Evolutionary conservation across 1,140 invertebrate genomes (phyloP).

Genomic region (Muscidifurax raptorellus): DNA sequence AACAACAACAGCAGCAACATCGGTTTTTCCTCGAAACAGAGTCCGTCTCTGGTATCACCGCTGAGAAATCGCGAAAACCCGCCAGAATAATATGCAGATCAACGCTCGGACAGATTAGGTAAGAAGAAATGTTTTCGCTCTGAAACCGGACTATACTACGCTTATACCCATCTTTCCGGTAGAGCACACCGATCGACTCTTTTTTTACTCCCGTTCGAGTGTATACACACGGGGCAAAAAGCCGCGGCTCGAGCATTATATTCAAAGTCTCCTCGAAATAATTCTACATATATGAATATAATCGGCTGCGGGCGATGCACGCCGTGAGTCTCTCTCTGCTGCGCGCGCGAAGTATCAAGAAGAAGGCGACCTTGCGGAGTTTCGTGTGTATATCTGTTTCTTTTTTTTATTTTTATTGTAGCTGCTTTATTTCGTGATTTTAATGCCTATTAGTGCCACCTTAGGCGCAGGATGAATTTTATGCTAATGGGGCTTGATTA

Average conservation of each 20-base stretch:
- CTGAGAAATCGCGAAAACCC: neutral
- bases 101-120: neutral
- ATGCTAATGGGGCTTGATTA: slow-evolving; percentile 24
- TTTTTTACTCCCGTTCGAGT: neutral
- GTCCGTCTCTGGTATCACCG: too few relatives aligned
- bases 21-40: neutral
- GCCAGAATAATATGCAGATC: neutral
- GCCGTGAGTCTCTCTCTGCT: neutral
- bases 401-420: neutral
- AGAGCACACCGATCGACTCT: neutral
- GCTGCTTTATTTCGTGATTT: slow-evolving; percentile 13
- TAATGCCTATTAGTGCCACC: slow-evolving; percentile 17
- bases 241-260: slow-evolving; percentile 45
- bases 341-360: neutral
- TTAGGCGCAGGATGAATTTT: slow-evolving; percentile 9
- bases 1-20: neutral
- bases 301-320: slow-evolving; percentile 30
- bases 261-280: slow-evolving; percentile 57
- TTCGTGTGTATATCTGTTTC: slow-evolving; percentile 15
- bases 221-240: neutral
- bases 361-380: slow-evolving; percentile 40
- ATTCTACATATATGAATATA: slow-evolving; percentile 58
- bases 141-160: neutral
- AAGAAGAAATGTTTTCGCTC: neutral
- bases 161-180: slow-evolving; percentile 1